phyloP scores from a whole-genome alignment of 1,140 invertebrate species.

The Calephelis virginiensis region DNA sequence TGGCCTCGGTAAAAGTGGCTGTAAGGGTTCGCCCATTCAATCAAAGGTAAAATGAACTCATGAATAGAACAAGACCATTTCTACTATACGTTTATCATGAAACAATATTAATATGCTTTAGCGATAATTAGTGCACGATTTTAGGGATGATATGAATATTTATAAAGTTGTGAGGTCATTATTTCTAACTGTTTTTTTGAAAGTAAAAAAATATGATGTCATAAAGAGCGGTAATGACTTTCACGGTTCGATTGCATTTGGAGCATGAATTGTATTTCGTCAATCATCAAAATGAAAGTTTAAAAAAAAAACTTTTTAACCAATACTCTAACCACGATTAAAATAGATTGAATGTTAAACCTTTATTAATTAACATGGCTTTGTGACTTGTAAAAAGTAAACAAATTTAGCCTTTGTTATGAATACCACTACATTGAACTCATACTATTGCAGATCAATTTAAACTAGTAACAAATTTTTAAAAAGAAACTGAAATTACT shows the following conservation, averaged over 20 bases:
- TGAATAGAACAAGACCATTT: not conserved
- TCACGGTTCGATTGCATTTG: constrained; percentile 76
- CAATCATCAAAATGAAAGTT: constrained; percentile 66
- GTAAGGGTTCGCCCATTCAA: constrained; percentile 90
- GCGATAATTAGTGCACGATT: not conserved
- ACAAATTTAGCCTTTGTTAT: constrained; percentile 6
- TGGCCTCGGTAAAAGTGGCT: constrained; percentile 90
- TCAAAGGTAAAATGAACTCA: constrained; percentile 81
- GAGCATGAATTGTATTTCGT: constrained; percentile 69
- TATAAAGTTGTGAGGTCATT: not conserved
- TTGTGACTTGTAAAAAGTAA: constrained; percentile 3
- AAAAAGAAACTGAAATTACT: not conserved
- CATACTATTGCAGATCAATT: not conserved
- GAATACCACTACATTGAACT: not conserved
- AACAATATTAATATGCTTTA: not conserved
- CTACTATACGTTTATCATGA: not conserved
- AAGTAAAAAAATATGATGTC: constrained; percentile 74
- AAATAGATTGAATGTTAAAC: too few species aligned
- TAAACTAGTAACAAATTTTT: not conserved
- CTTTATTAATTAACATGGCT: not conserved
- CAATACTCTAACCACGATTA: constrained; percentile 23
- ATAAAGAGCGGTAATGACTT: constrained; percentile 70
- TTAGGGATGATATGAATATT: not conserved
- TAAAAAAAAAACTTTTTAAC: constrained; percentile 53
- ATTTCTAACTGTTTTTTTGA: constrained; percentile 45